Evolutionary conservation across 92 coral and sea anemone genomes (phyloP).

Genomic region (Parazoanthus darwini): DNA sequence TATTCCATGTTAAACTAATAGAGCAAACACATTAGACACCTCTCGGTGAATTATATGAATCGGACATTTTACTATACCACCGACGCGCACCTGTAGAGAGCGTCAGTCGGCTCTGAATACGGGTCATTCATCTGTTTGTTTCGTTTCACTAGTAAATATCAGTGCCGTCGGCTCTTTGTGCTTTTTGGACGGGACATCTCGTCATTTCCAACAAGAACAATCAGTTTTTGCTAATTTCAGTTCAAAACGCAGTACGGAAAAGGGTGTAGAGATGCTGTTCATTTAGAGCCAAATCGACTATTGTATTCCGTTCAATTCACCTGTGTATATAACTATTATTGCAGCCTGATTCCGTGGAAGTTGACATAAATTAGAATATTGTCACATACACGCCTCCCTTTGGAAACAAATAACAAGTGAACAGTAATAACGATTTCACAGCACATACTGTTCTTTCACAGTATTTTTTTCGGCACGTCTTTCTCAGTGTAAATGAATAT

Average conservation of each 20-base stretch:
- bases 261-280: conserved; percentile 11
- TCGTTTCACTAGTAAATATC: background rate
- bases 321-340: conserved; percentile 16
- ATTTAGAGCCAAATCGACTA: conserved; percentile 22
- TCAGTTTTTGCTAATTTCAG: background rate
- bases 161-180: background rate
- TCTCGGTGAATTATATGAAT: background rate
- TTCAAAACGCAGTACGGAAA: background rate
- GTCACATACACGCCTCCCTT: conserved; percentile 13
- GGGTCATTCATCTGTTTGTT: conserved; percentile 5
- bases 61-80: background rate
- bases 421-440: conserved; percentile 8
- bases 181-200: background rate
- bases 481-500: background rate
- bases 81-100: conserved; percentile 17
- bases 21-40: conserved; percentile 13
- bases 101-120: background rate
- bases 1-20: conserved; percentile 14
- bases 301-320: conserved; percentile 23
- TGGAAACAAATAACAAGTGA: conserved; percentile 16
- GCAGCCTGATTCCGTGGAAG: background rate
- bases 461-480: background rate
- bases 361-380: conserved; percentile 15
- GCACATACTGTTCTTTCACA: conserved; percentile 3
- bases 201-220: background rate